Percentiles rank a stretch among this genome's conserved stretches.
Conservation (phyloP, 2,888 invertebrate genomes). For the Drosophila subquinaria region DNA sequence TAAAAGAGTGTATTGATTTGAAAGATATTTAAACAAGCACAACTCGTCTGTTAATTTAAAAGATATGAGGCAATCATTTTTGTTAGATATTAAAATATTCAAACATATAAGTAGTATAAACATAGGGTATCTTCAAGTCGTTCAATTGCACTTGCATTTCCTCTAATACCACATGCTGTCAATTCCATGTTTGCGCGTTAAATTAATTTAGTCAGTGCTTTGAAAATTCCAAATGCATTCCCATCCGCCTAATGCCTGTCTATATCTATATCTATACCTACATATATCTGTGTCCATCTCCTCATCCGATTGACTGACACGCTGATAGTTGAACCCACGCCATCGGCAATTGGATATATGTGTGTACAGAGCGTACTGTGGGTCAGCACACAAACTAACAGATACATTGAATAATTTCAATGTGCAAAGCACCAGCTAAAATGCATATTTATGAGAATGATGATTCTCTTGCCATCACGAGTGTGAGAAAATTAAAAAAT, state of each 20-base stretch:
- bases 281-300: conserved; percentile 42
- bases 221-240: conserved; percentile 49
- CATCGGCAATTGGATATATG: conserved; percentile 28
- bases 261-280: conserved; percentile 20
- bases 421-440: no score
- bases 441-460: neutral
- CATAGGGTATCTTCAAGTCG: conserved; percentile 4
- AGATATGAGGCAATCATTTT: no score
- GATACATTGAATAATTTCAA: neutral
- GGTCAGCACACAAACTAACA: neutral
- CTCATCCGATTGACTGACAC: conserved; percentile 28
- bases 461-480: neutral
- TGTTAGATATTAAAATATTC: neutral
- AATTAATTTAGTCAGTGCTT: conserved; percentile 80
- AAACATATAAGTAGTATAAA: neutral
- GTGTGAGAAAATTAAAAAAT: neutral
- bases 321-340: conserved; percentile 36
- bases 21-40: neutral
- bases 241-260: conserved; percentile 47
- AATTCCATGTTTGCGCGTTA: conserved; percentile 73
- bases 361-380: conserved; percentile 38
- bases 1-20: neutral
- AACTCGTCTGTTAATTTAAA: neutral
- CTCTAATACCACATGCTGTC: conserved; percentile 46
- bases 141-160: conserved; percentile 17